phyloP scores from a whole-genome alignment of 2,113 vertebrate species.

The Phyllopteryx taeniolatus region DNA sequence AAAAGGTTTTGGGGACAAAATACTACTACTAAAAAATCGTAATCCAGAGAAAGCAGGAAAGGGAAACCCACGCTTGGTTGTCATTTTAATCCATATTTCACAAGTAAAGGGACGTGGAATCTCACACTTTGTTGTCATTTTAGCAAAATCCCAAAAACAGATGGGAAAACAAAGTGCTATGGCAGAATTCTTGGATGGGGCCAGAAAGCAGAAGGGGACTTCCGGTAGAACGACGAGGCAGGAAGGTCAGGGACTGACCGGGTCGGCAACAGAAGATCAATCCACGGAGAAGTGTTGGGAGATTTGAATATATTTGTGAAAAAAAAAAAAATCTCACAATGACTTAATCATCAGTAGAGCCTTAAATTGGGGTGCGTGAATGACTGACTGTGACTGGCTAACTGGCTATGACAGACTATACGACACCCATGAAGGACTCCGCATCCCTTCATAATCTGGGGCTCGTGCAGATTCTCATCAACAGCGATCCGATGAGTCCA shows the following conservation, averaged over 20 bases:
- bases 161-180: neutral
- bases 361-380: neutral
- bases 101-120: neutral
- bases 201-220: neutral
- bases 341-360: neutral
- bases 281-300: neutral
- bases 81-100: neutral
- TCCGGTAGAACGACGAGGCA: neutral
- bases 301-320: neutral
- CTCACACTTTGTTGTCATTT: too few species aligned
- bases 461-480: neutral
- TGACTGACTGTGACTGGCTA: neutral
- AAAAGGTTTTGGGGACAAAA: neutral
- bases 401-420: neutral
- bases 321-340: neutral
- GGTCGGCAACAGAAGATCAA: neutral
- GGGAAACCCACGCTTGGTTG: neutral
- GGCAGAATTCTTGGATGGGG: neutral
- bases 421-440: neutral
- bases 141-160: too few species aligned
- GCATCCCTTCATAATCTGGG: neutral
- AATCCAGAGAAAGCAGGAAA: neutral
- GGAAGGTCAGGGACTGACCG: neutral
- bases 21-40: neutral
- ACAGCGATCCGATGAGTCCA: constrained; percentile 8